Evolutionary conservation across 2,888 invertebrate genomes (phyloP), one percentile per base, ranked within the genome.

Genomic region (Ectemnius lituratus): DNA sequence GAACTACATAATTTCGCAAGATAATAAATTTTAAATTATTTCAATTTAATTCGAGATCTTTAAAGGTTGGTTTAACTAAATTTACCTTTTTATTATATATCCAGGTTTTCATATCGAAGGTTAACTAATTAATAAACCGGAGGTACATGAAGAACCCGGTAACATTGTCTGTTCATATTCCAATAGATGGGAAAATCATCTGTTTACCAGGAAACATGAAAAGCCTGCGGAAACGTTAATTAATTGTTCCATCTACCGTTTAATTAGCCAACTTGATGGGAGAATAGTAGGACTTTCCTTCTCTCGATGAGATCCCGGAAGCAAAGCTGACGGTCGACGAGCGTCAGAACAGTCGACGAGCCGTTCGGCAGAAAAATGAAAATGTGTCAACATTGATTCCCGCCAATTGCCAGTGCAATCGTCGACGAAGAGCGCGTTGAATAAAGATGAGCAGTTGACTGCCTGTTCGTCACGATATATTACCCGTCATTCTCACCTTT

Each of bases 301-400:
- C 16, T 16, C 52, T 52, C 52, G 16, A 1, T 52, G n/a, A 14
- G 52, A 52, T 52, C 13, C 11, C 11, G 37, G 37, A 37, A 37
- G 37, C 23, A 23, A 23, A 4, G 6, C 47, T 47, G n/a, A n/a
- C 4, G 47, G 4, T 47, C 47, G 13, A 47, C 13, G 4, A 16
- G 52, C 52, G n/a, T 37, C 2, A 11, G 8, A 16, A 16, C 52
- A 14, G 0, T 52, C 52, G 5, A 2, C 8, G 37, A 37, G 37
- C 37, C 2, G 4, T 52, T 16, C 52, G 5, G 27, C 56, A 62
- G 16, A 28, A 66, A 37, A 73, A 68, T 68, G 68, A 66, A 75
- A 75, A 68, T 62, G 47, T 65, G 67, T 68, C 65, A 49, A 52
- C 60, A 16, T 28, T 62, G 59, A 8, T 60, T 58, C 45, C 20